Conservation (phyloP, 92 coral and sea anemone species). For the Palythoa grandiflora region DNA sequence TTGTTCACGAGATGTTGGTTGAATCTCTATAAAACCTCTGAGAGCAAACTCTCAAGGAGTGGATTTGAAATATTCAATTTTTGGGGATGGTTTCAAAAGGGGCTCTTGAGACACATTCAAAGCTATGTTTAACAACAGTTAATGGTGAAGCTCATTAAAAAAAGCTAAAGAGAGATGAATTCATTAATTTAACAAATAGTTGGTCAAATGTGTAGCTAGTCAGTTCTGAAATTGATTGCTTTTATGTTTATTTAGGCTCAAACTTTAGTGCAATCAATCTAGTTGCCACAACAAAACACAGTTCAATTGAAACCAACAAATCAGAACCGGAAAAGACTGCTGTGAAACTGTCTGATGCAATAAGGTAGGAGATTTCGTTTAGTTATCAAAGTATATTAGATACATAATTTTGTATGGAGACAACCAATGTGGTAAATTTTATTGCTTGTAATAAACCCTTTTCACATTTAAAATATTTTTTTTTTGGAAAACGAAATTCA, state of each 20-base stretch:
- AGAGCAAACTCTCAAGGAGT: background rate
- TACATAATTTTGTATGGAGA: background rate
- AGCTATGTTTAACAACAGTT: background rate
- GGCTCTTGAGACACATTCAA: background rate
- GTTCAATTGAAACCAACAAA: slow-evolving; percentile 47
- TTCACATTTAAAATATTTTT: too few relatives aligned
- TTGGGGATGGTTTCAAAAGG: background rate
- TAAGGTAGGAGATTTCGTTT: background rate
- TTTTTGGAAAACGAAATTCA: too few relatives aligned
- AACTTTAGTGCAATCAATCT: slow-evolving; percentile 39
- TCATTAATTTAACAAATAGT: background rate
- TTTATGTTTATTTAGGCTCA: slow-evolving; percentile 26
- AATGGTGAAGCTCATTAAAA: background rate
- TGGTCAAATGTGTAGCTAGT: background rate
- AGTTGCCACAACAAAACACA: slow-evolving; percentile 48
- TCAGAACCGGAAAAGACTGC: slow-evolving; percentile 28
- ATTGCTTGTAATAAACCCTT: too few relatives aligned
- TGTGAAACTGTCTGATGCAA: slow-evolving; percentile 22
- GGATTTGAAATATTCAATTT: background rate
- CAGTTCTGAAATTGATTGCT: background rate
- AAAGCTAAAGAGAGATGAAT: background rate
- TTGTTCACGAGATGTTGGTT: background rate
- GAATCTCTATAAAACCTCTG: background rate
- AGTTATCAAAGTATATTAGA: background rate
- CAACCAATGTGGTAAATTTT: too few relatives aligned